Evolutionary conservation across 2,113 vertebrate species (phyloP), one percentile per base, ranked within the genome.

Genomic region (Eptatretus burgeri): DNA sequence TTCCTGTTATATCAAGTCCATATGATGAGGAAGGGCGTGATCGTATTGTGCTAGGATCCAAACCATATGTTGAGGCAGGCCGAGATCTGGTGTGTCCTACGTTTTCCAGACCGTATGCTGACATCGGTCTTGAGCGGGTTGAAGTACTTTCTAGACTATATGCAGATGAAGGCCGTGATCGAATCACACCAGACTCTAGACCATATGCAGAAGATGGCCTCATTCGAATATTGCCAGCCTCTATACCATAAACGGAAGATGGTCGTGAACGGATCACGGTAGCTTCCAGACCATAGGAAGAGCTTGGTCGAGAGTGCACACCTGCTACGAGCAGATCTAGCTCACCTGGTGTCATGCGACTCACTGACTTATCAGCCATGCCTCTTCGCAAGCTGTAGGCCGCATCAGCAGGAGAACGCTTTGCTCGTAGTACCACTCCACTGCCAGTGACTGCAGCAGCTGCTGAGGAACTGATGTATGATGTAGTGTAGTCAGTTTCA

Each of bases 391-490:
- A 77, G 62, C 93, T 85, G 78, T 86, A 96, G 51, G 86, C 88
- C 66, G 95, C 85, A 69, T 94, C 89, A 74, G 94, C 89, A 73
- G 95, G 93, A 70, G 95, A 80, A 66, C 93, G 76, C 67, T 84
- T 82, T 69, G 87, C 89, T 67, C 86, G 82, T 60, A 83, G 78
- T 68, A 84, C 79, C 68, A 93, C 78, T 66, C 82, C 83, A 51
- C 81, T 79, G 64, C 88, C 77, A 64, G 87, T 83, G n/a, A 85
- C 84, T 1, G 80, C 75, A 51, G 79, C 80, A 65, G 85, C 83
- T 75, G 85, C 83, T 75, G 95, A 77, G 67, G 86, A 93, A 66
- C 70, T 81, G n/a, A 80, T 41, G 27, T 41, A 41, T 41, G 27
- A 41, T 41, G 27, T 7, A 41, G 27, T 76, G 76, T 81, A 98